Conservation (phyloP, 1,140 invertebrate genomes). For the Cheumatopsyche charites region DNA sequence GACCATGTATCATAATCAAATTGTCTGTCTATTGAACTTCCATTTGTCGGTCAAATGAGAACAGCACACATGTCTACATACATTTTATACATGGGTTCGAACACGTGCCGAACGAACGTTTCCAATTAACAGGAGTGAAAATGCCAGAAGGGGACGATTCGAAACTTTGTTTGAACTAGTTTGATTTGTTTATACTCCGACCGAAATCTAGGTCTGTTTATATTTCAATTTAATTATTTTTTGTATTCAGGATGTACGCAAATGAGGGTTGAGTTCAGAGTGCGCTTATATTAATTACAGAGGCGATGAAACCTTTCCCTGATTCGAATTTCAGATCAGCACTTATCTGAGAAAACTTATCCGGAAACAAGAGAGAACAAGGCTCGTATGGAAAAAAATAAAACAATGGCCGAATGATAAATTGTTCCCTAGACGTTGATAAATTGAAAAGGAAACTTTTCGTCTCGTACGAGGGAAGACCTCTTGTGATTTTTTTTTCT, state of each 20-base stretch:
- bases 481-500: conserved; percentile 23
- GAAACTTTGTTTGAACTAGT: no score
- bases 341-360: conserved; percentile 10
- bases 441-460: conserved; percentile 34
- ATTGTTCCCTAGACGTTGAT: conserved; percentile 43
- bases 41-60: conserved; percentile 26
- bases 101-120: conserved; percentile 4
- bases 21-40: conserved; percentile 22
- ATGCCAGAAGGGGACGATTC: no score
- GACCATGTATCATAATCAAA: conserved; percentile 13
- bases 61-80: neutral
- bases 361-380: no score
- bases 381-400: conserved; percentile 17
- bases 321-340: conserved; percentile 9
- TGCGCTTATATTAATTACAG: no score
- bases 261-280: no score
- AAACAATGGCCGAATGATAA: conserved; percentile 39
- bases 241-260: no score
- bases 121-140: conserved; percentile 5
- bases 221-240: no score
- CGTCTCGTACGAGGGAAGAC: conserved; percentile 3
- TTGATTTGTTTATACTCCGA: no score
- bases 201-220: no score
- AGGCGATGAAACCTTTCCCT: neutral
- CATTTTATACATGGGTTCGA: neutral